Conservation (phyloP, 1,140 invertebrate species). For the Choristoneura fumiferana region DNA sequence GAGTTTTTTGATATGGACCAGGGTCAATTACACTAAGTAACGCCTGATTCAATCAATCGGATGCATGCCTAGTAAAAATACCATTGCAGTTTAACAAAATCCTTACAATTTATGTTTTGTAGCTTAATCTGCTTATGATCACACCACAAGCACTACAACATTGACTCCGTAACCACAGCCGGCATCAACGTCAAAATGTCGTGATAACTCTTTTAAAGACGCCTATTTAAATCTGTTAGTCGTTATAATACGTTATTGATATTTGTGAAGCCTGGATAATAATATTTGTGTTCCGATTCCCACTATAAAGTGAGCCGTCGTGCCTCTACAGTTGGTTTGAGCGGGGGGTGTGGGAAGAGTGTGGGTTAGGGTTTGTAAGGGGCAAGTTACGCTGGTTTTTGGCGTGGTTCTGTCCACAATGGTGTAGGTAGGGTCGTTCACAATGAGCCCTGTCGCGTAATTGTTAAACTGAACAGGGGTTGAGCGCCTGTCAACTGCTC, state of each 20-base stretch:
- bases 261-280: slow-evolving; percentile 76
- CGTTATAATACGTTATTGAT: slow-evolving; percentile 76
- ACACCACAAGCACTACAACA: slow-evolving; percentile 17
- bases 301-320: slow-evolving; percentile 46
- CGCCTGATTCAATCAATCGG: too few relatives aligned
- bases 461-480: slow-evolving; percentile 74
- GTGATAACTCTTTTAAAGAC: slow-evolving; percentile 46
- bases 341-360: slow-evolving; percentile 28
- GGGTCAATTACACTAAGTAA: too few relatives aligned
- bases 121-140: too few relatives aligned
- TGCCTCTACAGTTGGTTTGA: slow-evolving; percentile 24
- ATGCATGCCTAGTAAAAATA: too few relatives aligned
- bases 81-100: too few relatives aligned
- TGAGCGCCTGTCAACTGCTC: slow-evolving; percentile 71
- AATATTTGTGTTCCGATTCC: slow-evolving; percentile 70
- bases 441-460: slow-evolving; percentile 73
- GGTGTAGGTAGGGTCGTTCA: slow-evolving; percentile 69
- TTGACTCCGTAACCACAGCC: slow-evolving; percentile 25
- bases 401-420: slow-evolving; percentile 66
- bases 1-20: too few relatives aligned
- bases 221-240: slow-evolving; percentile 70
- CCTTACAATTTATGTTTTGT: too few relatives aligned
- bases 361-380: slow-evolving; percentile 37
- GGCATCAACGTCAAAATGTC: slow-evolving; percentile 39
- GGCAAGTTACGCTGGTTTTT: slow-evolving; percentile 42